Percentiles rank a stretch among this genome's conserved stretches.
Evolutionary conservation across 2,888 invertebrate genomes (phyloP).

Genomic region (Lamellibrachia satsuma): DNA sequence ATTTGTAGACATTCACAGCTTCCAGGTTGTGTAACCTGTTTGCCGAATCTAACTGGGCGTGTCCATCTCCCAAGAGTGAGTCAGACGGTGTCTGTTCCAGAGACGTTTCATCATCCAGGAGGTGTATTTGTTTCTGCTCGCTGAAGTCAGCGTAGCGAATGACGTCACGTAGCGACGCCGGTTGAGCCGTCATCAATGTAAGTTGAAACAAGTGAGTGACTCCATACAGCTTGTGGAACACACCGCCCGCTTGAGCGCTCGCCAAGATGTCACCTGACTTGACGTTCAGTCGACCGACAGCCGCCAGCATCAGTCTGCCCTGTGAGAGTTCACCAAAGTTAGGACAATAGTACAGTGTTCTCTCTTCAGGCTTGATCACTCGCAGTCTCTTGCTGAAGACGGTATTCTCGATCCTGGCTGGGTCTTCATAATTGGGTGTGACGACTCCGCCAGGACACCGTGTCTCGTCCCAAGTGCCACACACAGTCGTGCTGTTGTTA

Average conservation of each 20-base stretch:
- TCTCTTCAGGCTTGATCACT: background rate
- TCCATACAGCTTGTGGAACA: background rate
- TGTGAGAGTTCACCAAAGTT: background rate
- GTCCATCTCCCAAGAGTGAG: background rate
- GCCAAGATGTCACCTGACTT: background rate
- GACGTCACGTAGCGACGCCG: background rate
- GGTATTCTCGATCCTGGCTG: background rate
- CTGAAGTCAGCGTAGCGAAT: background rate
- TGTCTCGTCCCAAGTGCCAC: conserved; percentile 21
- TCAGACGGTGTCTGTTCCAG: background rate
- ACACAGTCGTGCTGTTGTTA: background rate
- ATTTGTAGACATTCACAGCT: background rate
- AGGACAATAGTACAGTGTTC: background rate
- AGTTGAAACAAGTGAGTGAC: background rate
- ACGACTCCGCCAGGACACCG: conserved; percentile 22
- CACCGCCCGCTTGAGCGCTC: conserved; percentile 19
- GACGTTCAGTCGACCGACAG: background rate
- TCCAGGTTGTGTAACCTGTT: background rate
- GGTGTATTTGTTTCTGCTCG: background rate
- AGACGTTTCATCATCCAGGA: background rate
- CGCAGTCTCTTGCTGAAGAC: background rate
- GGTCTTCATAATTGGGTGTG: background rate
- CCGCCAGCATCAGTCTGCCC: background rate
- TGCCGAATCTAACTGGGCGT: background rate
- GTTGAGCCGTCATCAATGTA: background rate